Evolutionary conservation across 2,113 vertebrate species (phyloP).

Genomic region (Acrocephalus arundinaceus): DNA sequence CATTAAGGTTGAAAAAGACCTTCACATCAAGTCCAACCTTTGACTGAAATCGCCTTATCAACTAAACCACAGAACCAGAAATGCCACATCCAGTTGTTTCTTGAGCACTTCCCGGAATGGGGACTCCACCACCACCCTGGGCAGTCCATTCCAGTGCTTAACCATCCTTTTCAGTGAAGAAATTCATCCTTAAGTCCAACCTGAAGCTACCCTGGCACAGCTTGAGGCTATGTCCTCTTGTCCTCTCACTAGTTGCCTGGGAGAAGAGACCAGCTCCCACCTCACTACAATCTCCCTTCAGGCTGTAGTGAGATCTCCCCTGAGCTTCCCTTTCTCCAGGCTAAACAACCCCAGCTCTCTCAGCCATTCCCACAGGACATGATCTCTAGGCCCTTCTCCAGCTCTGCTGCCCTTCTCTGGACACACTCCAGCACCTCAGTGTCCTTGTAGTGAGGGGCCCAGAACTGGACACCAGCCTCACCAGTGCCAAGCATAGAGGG

Average conservation of each 20-base stretch:
- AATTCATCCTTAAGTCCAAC: neutral
- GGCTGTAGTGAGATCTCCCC: neutral
- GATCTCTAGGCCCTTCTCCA: neutral
- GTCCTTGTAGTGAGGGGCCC: neutral
- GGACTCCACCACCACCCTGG: neutral
- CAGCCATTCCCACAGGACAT: neutral
- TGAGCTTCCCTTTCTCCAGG: neutral
- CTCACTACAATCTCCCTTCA: neutral
- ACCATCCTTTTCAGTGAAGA: neutral
- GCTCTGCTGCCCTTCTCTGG: neutral
- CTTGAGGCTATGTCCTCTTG: neutral
- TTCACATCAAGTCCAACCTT: neutral
- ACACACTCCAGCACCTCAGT: neutral
- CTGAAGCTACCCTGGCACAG: neutral
- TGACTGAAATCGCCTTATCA: neutral
- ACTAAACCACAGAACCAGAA: neutral
- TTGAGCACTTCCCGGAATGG: neutral
- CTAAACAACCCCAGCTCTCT: neutral
- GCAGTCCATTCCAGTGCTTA: neutral
- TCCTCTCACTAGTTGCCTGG: neutral
- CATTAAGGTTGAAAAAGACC: neutral
- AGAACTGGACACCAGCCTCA: fast-evolving
- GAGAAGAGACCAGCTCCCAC: neutral
- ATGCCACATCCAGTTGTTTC: neutral
- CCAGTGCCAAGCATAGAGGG: neutral